Base-by-base conservation (phyloP, 2,113 vertebrate species). In the Ia io region DNA sequence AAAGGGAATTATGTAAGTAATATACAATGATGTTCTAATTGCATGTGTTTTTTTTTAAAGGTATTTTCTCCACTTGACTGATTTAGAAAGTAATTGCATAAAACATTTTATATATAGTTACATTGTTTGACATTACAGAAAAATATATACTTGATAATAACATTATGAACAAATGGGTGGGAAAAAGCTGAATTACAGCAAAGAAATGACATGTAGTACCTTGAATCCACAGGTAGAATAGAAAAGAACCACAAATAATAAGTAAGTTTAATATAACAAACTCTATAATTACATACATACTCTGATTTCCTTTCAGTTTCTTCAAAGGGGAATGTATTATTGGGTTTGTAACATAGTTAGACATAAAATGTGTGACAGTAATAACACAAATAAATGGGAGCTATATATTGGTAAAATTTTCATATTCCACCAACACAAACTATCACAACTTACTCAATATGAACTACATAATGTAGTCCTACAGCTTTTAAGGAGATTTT, bases 41-140 rank as follows among this genome's bases (percentile, higher is more conserved):
- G 6, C 42, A 86, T 61, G 16, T 44, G 12, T 37, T 14, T 32
- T 32, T 17, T 71, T 91, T 90, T 59, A 30, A 80, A 51, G 61
- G 69, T 67, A 23, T 51, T 93, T 77, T 85, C 16, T 89, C 59
- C 30, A 61, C 49, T 92, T 86, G 23, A 56, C 3, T 74, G 80
- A 80, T 61, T 91, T 92, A 88, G 23, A 82, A 87, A 80, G n/a
- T 30, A 78, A 51, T 22, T 92, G 82, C 42, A 37, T 95, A 80
- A 80, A 70, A 30, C 59, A 76, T 69, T 82, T 71, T 42, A 28
- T 44, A 86, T 63, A 23, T 82, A 71, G 63, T 82, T 59, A 37
- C 49, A 63, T 85, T 59, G 49, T 12, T 89, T 86, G 53, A 65
- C 80, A 90, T 82, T 40, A 63, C 6, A 93, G 76, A 88, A 94